Conservation (phyloP, 2,888 invertebrate species). For the Nomada fabriciana region DNA sequence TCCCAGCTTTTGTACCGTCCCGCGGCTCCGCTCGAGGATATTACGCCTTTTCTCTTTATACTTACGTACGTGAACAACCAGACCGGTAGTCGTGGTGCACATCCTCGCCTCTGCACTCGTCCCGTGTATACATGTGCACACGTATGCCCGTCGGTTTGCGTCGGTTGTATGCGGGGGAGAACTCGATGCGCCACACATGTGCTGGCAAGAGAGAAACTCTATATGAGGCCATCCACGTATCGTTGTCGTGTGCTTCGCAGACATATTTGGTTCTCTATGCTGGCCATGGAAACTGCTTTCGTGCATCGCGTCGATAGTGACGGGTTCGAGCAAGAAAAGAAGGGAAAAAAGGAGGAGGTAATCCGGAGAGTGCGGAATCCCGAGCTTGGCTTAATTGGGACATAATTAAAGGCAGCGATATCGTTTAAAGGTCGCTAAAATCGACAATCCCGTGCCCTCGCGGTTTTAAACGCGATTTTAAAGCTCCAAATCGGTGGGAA, state of each 20-base stretch:
- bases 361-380: background rate
- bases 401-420: constrained; percentile 47
- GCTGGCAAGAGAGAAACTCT: background rate
- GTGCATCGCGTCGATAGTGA: constrained; percentile 47
- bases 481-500: constrained; percentile 1
- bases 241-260: constrained; percentile 32
- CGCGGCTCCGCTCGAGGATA: constrained; percentile 66
- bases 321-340: constrained; percentile 30
- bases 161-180: constrained; percentile 15
- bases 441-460: constrained; percentile 37
- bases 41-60: constrained; percentile 65
- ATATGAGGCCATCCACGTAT: constrained; percentile 31
- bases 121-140: background rate
- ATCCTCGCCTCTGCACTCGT: background rate
- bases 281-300: constrained; percentile 46
- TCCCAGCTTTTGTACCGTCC: constrained; percentile 79
- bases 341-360: background rate
- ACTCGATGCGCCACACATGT: constrained; percentile 27
- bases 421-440: constrained; percentile 39
- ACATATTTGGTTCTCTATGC: constrained; percentile 49
- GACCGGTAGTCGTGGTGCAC: constrained; percentile 54
- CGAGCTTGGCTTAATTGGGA: constrained; percentile 44
- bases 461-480: constrained; percentile 27
- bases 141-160: background rate
- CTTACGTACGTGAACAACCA: constrained; percentile 49